A percentile compares a stretch with the other conserved stretches of the same genome.
phyloP scores from a whole-genome alignment of 2,888 invertebrate genomes.

The Tetragonula carbonaria region DNA sequence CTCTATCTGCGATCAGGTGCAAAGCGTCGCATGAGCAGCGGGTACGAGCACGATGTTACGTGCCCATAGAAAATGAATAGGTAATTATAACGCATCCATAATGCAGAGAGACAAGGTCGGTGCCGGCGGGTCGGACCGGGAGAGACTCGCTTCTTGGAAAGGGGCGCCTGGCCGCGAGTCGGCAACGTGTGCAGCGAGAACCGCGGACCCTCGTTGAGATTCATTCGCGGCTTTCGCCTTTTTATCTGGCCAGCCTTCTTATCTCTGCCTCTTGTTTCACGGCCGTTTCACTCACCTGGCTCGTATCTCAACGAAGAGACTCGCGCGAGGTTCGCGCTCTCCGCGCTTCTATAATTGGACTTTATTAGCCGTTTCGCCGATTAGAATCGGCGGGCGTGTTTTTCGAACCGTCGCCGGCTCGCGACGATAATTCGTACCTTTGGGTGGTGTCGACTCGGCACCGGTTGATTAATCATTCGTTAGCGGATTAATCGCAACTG shows the following conservation, averaged over 20 bases:
- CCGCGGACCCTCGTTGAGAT: constrained; percentile 53
- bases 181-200: constrained; percentile 29
- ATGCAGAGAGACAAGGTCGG: constrained; percentile 71
- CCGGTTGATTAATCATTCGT: background rate
- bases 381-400: constrained; percentile 35
- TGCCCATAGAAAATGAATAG: constrained; percentile 79
- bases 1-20: constrained; percentile 76
- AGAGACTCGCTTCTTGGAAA: constrained; percentile 56
- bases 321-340: constrained; percentile 27
- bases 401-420: background rate
- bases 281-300: background rate
- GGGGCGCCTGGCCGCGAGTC: constrained; percentile 2
- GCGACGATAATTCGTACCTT: background rate
- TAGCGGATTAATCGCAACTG: too few relatives aligned
- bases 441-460: background rate
- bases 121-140: constrained; percentile 24
- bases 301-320: constrained; percentile 50
- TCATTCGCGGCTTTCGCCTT: constrained; percentile 42
- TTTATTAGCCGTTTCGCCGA: constrained; percentile 47
- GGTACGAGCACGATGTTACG: constrained; percentile 72
- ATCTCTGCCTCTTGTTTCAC: constrained; percentile 21
- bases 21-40: constrained; percentile 72
- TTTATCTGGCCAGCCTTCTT: constrained; percentile 29
- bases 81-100: constrained; percentile 80
- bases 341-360: constrained; percentile 49